These are phyloP conservation scores for Nymphalis polychloros DNA, from an alignment of 2,888 invertebrate genomes.

Conservation along the genomic window DNA sequence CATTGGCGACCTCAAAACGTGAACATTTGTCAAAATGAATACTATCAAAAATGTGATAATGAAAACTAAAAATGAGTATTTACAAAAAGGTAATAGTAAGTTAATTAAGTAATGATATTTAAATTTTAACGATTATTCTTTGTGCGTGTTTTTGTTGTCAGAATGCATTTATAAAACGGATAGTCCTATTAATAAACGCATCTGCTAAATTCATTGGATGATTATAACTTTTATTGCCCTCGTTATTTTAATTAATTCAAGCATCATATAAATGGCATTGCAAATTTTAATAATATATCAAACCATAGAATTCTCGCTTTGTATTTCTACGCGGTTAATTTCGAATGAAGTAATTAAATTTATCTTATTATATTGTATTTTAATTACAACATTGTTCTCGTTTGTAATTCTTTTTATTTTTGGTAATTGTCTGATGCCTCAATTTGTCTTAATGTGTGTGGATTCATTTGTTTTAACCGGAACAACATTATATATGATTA, in stretches of 20 bases:
- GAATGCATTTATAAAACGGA: slow-evolving; percentile 1
- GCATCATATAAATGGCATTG: slow-evolving; percentile 21
- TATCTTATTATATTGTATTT: neutral
- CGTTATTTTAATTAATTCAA: slow-evolving; percentile 20
- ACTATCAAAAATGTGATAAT: too few species aligned
- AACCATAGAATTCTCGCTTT: neutral
- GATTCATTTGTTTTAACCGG: too few species aligned
- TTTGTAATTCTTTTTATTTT: too few species aligned
- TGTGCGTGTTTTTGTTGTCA: neutral
- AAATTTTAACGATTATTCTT: neutral
- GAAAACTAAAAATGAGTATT: too few species aligned
- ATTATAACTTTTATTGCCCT: slow-evolving; percentile 27
- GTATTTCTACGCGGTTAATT: neutral
- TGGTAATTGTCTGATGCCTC: too few species aligned
- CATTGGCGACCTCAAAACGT: too few species aligned
- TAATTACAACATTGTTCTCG: too few species aligned
- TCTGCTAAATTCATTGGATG: slow-evolving; percentile 19
- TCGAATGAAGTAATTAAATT: neutral
- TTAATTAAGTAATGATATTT: neutral
- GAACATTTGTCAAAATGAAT: too few species aligned
- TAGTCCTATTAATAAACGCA: slow-evolving; percentile 17
- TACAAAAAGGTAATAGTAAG: too few species aligned
- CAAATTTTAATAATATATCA: slow-evolving; percentile 8
- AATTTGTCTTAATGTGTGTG: too few species aligned
- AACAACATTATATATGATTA: too few species aligned